A percentile compares a stretch with the other conserved stretches of the same genome.
Evolutionary conservation across 2,888 invertebrate genomes (phyloP).

Genomic region (Eupithecia subumbrata): DNA sequence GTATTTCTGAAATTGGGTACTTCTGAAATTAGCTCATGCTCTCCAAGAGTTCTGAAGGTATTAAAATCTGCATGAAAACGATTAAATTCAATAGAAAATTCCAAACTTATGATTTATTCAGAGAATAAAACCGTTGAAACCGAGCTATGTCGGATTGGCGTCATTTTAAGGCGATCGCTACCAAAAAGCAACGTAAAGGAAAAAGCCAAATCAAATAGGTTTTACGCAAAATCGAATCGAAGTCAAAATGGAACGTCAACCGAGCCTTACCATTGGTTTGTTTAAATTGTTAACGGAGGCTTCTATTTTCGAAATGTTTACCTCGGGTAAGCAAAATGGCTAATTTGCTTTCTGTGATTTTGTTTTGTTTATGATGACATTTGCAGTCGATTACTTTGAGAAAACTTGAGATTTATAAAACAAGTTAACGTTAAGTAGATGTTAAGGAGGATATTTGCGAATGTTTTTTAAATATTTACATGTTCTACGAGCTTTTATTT

Average conservation of each 20-base stretch:
- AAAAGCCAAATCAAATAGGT: slow-evolving; percentile 45
- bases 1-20: neutral
- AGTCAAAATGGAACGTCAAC: slow-evolving; percentile 45
- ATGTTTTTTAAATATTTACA: too few species aligned
- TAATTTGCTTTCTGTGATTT: slow-evolving; percentile 21
- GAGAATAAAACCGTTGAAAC: slow-evolving; percentile 26
- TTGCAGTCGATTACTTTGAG: neutral
- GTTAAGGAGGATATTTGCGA: too few species aligned
- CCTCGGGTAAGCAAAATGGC: slow-evolving; percentile 34
- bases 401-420: neutral
- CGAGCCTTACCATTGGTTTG: slow-evolving; percentile 32
- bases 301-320: slow-evolving; percentile 33
- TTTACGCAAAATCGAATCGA: slow-evolving; percentile 44
- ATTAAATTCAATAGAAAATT: slow-evolving; percentile 31
- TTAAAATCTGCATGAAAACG: slow-evolving; percentile 14
- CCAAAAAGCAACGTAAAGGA: slow-evolving; percentile 38
- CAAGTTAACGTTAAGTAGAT: too few species aligned
- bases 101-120: slow-evolving; percentile 36
- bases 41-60: neutral
- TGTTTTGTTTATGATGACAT: slow-evolving; percentile 8
- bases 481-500: too few species aligned
- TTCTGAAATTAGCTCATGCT: slow-evolving; percentile 11
- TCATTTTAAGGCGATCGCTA: slow-evolving; percentile 42
- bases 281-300: slow-evolving; percentile 29
- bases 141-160: slow-evolving; percentile 33